Evolutionary conservation across 2,113 vertebrate species (phyloP).

Genomic region (Alethe diademata): DNA sequence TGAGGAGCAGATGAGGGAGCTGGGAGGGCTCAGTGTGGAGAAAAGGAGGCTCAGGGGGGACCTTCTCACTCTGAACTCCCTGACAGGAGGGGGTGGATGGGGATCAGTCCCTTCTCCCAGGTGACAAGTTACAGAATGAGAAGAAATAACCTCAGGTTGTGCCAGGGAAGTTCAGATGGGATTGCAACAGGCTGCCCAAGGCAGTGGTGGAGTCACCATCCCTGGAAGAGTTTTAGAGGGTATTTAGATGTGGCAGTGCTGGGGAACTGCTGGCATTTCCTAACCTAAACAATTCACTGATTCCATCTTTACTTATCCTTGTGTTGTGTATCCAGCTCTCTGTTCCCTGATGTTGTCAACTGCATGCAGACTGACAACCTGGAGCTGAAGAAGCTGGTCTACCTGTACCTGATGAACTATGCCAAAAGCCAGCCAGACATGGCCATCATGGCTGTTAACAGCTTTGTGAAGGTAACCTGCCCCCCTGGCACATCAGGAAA

Average conservation of each 20-base stretch:
- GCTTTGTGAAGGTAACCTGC: constrained; percentile 92
- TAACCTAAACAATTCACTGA: not conserved
- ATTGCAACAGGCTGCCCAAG: not conserved
- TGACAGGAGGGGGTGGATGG: not conserved
- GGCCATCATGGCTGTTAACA: constrained; percentile 99
- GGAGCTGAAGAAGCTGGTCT: constrained; percentile 97
- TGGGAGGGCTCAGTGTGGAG: not conserved
- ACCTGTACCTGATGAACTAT: constrained; percentile 98
- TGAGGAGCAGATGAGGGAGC: not conserved
- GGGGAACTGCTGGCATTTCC: not conserved
- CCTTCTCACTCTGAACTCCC: not conserved
- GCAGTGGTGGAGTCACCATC: not conserved
- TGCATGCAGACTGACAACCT: constrained; percentile 99
- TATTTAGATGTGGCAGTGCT: not conserved
- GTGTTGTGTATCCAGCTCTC: constrained; percentile 76
- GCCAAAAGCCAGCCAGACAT: constrained; percentile 99
- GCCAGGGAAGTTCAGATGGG: not conserved
- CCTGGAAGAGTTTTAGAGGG: not conserved
- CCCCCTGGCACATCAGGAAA: not conserved
- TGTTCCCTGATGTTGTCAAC: constrained; percentile 98
- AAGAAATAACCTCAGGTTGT: not conserved
- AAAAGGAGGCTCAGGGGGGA: not conserved
- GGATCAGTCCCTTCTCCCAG: not conserved
- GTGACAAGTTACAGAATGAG: not conserved
- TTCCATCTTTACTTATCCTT: not conserved